Evolutionary conservation across 2,888 invertebrate species (phyloP).

Genomic region (Neoascia interrupta): DNA sequence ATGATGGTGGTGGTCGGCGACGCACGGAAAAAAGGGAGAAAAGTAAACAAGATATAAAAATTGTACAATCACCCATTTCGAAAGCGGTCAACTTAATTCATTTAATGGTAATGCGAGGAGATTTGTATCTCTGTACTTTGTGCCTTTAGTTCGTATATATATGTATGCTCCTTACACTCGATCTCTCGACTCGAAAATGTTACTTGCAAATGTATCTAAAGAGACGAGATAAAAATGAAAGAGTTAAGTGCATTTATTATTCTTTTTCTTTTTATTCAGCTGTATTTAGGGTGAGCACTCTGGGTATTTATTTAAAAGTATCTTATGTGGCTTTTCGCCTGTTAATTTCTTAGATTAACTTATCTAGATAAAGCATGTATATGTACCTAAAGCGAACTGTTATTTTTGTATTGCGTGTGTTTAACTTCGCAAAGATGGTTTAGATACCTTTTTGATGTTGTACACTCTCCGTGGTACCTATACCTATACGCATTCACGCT

Average conservation of each 20-base stretch:
- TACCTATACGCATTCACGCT: not conserved
- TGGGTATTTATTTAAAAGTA: constrained; percentile 39
- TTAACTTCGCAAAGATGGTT: constrained; percentile 55
- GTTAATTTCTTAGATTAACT: constrained; percentile 69
- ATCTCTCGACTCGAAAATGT: constrained; percentile 52
- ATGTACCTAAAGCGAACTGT: constrained; percentile 26
- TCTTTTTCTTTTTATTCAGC: constrained; percentile 13
- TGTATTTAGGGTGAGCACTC: constrained; percentile 43
- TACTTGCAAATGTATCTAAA: constrained; percentile 40
- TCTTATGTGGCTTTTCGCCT: constrained; percentile 58
- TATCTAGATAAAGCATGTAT: constrained; percentile 56
- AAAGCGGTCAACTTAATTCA: constrained; percentile 69
- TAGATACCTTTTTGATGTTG: constrained; percentile 46
- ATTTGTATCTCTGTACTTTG: constrained; percentile 60
- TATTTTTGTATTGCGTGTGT: constrained; percentile 58
- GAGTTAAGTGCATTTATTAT: constrained; percentile 52
- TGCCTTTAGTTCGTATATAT: constrained; percentile 22
- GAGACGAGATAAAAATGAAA: constrained; percentile 57
- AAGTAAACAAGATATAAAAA: constrained; percentile 66
- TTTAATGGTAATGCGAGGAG: constrained; percentile 69
- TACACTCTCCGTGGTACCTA: no score
- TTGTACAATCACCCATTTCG: constrained; percentile 70
- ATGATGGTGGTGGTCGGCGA: not conserved
- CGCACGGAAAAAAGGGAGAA: not conserved
- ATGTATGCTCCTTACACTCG: constrained; percentile 1